Evolutionary conservation across 2,888 invertebrate species (phyloP).

Genomic region (Leptinotarsa peninsularis): DNA sequence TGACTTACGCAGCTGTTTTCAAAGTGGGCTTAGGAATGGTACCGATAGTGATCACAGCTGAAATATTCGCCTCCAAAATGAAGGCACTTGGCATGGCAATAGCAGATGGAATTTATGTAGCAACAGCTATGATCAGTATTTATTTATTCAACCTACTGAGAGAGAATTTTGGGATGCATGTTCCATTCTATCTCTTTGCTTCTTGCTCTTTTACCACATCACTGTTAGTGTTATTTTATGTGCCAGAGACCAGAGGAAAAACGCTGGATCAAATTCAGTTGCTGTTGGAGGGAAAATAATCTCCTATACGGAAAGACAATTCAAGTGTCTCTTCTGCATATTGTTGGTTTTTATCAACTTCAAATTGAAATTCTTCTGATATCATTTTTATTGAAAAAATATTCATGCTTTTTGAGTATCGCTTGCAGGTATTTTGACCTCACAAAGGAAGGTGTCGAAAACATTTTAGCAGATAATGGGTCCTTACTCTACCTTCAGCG

Average conservation of each 20-base stretch:
- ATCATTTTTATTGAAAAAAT: too few relatives aligned
- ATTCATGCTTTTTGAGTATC: too few relatives aligned
- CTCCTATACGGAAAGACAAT: too few relatives aligned
- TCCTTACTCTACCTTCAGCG: too few relatives aligned
- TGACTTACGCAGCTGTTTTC: conserved; percentile 59
- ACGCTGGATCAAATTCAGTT: conserved; percentile 62
- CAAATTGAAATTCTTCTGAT: too few relatives aligned
- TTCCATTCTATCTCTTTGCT: conserved; percentile 62
- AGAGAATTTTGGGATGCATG: conserved; percentile 55
- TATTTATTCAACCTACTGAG: conserved; percentile 58
- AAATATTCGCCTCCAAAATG: conserved; percentile 62
- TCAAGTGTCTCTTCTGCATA: too few relatives aligned
- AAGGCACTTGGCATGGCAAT: conserved; percentile 64
- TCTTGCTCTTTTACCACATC: conserved; percentile 57
- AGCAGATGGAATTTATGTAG: conserved; percentile 60
- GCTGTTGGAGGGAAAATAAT: conserved; percentile 56
- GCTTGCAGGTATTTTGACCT: too few relatives aligned
- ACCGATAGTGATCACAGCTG: conserved; percentile 63
- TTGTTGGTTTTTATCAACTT: too few relatives aligned
- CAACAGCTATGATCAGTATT: conserved; percentile 57
- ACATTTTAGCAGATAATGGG: too few relatives aligned
- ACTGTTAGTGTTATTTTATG: conserved; percentile 57
- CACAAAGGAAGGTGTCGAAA: too few relatives aligned
- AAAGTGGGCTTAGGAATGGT: conserved; percentile 62
- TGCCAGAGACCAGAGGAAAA: conserved; percentile 62